phyloP scores from a whole-genome alignment of 2,888 invertebrate genomes.

The Ligdia adustata region DNA sequence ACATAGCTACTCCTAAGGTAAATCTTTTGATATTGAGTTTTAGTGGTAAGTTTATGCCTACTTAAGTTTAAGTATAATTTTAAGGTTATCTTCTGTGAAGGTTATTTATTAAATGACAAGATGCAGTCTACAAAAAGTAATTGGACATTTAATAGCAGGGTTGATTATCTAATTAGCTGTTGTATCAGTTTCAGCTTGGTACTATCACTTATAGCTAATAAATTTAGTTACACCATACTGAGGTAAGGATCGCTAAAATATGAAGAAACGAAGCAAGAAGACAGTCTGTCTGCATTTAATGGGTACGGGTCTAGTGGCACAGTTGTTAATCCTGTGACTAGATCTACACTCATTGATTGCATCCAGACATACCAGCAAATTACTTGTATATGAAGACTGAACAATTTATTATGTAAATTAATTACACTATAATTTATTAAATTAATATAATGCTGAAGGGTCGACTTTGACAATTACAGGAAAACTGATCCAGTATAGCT shows the following conservation, averaged over 20 bases:
- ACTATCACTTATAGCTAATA: too few species aligned
- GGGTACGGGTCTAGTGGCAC: conserved; percentile 90
- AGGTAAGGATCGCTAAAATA: neutral
- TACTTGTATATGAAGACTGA: too few species aligned
- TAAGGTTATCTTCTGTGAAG: conserved; percentile 22
- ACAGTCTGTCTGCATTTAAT: conserved; percentile 66
- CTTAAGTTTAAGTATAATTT: conserved; percentile 6
- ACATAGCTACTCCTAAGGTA: conserved; percentile 75
- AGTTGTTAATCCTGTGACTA: conserved; percentile 88
- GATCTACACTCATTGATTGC: conserved; percentile 94
- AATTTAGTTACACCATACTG: too few species aligned
- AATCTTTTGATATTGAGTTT: neutral
- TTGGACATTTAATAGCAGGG: too few species aligned
- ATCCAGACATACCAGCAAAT: conserved; percentile 44
- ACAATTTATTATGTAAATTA: too few species aligned
- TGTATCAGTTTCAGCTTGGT: too few species aligned
- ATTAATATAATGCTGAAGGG: too few species aligned
- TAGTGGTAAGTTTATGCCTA: neutral
- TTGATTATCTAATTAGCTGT: too few species aligned
- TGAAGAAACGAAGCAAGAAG: conserved; percentile 31
- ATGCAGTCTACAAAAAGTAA: too few species aligned
- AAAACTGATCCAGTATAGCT: too few species aligned
- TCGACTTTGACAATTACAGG: too few species aligned
- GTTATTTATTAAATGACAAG: conserved; percentile 10
- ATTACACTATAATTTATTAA: too few species aligned